A percentile compares a stretch with the other conserved stretches of the same genome.
phyloP scores from a whole-genome alignment of 2,888 invertebrate genomes.

The Conomelus anceps region DNA sequence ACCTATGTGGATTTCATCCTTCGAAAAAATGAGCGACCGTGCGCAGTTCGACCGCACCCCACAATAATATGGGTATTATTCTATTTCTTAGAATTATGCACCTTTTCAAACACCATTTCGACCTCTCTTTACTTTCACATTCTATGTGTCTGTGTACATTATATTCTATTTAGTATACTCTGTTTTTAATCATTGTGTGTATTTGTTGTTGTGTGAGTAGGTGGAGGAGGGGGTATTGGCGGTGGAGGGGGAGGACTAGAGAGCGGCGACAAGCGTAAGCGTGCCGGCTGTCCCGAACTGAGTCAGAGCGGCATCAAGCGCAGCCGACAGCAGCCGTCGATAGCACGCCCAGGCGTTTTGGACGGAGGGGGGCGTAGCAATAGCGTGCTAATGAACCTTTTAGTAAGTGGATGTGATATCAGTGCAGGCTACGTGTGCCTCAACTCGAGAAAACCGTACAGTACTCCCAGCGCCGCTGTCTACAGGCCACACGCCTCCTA shows the following conservation, averaged over 20 bases:
- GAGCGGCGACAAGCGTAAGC: constrained; percentile 23
- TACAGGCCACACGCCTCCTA: constrained; percentile 7
- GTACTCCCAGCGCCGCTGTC: background rate
- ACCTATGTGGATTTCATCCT: too few relatives aligned
- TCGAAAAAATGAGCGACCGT: too few relatives aligned
- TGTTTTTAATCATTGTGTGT: background rate
- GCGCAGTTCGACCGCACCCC: too few relatives aligned
- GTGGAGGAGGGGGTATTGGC: constrained; percentile 22
- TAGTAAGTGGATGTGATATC: constrained; percentile 92
- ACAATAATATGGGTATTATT: too few relatives aligned
- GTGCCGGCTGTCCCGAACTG: constrained; percentile 18
- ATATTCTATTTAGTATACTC: background rate
- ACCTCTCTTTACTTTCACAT: too few relatives aligned
- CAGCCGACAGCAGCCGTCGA: constrained; percentile 18
- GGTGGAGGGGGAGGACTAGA: too few relatives aligned
- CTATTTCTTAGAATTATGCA: too few relatives aligned
- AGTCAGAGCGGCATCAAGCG: constrained; percentile 17
- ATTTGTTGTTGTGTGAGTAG: constrained; percentile 14
- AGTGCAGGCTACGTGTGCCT: constrained; percentile 86
- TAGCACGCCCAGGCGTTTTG: constrained; percentile 22
- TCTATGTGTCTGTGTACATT: background rate
- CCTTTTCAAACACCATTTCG: too few relatives aligned
- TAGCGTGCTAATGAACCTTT: constrained; percentile 87
- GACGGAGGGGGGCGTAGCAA: constrained; percentile 41
- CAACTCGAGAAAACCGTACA: constrained; percentile 46